Conservation (phyloP, 2,113 vertebrate species). For the Cephalopterus ornatus region DNA sequence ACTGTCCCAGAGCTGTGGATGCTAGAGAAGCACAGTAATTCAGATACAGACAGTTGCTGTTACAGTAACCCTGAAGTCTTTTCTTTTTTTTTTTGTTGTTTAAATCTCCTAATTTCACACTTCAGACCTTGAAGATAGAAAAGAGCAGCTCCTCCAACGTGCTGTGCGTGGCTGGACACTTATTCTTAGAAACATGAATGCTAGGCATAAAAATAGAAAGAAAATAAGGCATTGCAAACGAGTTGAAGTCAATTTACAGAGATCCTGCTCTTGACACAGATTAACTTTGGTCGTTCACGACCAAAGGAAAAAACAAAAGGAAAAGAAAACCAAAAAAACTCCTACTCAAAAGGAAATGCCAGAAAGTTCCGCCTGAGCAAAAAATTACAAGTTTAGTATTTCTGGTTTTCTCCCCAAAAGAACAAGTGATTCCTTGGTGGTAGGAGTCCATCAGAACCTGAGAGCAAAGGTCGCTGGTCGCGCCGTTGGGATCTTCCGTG, state of each 20-base stretch:
- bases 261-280: conserved; percentile 53
- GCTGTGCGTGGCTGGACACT: conserved; percentile 36
- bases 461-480: conserved; percentile 40
- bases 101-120: not conserved
- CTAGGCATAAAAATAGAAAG: conserved; percentile 45
- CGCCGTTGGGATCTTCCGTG: not conserved
- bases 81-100: not conserved
- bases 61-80: conserved; percentile 23
- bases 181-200: conserved; percentile 1
- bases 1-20: conserved; percentile 49
- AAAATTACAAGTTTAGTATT: not conserved
- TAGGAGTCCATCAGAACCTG: conserved; percentile 60
- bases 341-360: conserved; percentile 11
- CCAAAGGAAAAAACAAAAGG: not conserved
- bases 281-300: not conserved
- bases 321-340: not conserved
- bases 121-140: not conserved
- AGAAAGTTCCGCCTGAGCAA: conserved; percentile 63
- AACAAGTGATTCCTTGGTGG: conserved; percentile 44
- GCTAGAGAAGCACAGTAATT: conserved; percentile 37
- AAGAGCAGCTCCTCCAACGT: conserved; percentile 33
- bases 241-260: conserved; percentile 20
- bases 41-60: conserved; percentile 41
- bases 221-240: conserved; percentile 57
- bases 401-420: not conserved